Conservation (phyloP, 2,888 invertebrate genomes). For the Amiota communis region DNA sequence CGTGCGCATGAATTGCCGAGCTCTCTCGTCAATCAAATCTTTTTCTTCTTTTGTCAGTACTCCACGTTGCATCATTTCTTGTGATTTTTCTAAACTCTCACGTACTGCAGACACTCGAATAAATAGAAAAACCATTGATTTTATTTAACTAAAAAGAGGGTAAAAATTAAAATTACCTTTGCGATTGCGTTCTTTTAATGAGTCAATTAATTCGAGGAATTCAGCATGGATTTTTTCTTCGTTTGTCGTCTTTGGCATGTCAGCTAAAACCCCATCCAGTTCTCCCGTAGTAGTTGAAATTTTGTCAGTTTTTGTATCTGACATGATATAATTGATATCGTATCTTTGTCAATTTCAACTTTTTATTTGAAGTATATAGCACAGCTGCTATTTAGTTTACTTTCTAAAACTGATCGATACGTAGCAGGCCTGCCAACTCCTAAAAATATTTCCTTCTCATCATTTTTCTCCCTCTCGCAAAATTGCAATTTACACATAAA, state of each 20-base stretch:
- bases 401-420: no score
- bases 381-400: no score
- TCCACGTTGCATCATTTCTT: neutral
- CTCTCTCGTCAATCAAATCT: conserved; percentile 27
- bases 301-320: conserved; percentile 21
- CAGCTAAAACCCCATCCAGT: neutral
- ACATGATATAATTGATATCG: neutral
- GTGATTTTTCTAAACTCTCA: neutral
- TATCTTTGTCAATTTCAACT: neutral
- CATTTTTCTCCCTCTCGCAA: no score
- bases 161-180: neutral
- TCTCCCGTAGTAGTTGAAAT: neutral
- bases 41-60: neutral
- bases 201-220: conserved; percentile 3
- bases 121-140: neutral
- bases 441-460: no score
- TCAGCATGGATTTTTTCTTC: conserved; percentile 2
- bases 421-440: no score
- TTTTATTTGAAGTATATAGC: no score
- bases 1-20: conserved; percentile 43
- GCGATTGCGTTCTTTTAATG: conserved; percentile 9
- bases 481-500: no score
- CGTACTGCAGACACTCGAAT: conserved; percentile 8
- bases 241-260: neutral
- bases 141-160: neutral